These are phyloP conservation scores for Cartodere bifasciata DNA, from an alignment of 2,888 invertebrate species.

Conservation along the genomic window DNA sequence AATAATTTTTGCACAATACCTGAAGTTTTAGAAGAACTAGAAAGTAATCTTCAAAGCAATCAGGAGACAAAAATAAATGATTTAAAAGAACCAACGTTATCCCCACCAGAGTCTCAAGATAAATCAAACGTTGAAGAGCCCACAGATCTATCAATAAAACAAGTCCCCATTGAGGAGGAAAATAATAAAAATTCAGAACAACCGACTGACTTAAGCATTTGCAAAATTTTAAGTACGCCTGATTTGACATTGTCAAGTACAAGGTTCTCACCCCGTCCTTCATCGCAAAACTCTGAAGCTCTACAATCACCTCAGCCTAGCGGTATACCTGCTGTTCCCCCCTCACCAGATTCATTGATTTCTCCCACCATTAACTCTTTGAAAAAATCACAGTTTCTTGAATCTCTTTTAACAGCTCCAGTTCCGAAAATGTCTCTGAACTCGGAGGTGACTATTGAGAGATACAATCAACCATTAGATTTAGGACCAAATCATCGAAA, in stretches of 20 bases:
- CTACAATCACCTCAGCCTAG: slow-evolving; percentile 63
- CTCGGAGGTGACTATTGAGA: slow-evolving; percentile 39
- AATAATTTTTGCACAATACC: slow-evolving; percentile 17
- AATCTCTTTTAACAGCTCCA: slow-evolving; percentile 48
- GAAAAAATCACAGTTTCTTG: slow-evolving; percentile 43
- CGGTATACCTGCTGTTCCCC: slow-evolving; percentile 55
- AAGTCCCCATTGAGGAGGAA: slow-evolving; percentile 11
- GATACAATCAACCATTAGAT: slow-evolving; percentile 55
- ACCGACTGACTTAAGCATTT: slow-evolving; percentile 47
- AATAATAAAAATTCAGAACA: slow-evolving; percentile 39
- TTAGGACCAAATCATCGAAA: slow-evolving; percentile 53
- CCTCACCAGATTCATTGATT: slow-evolving; percentile 55
- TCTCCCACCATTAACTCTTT: slow-evolving; percentile 30
- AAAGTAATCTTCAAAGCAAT: slow-evolving; percentile 16
- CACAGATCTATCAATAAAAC: slow-evolving; percentile 26
- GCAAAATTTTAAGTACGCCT: slow-evolving; percentile 28
- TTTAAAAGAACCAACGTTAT: background rate
- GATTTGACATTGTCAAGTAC: slow-evolving; percentile 36
- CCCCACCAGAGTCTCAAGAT: background rate
- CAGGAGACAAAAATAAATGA: background rate
- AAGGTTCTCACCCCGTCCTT: slow-evolving; percentile 40
- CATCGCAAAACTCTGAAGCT: slow-evolving; percentile 57
- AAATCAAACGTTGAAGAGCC: slow-evolving; percentile 20
- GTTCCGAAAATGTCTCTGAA: slow-evolving; percentile 44
- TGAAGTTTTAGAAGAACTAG: slow-evolving; percentile 18